Conservation (phyloP, 2,888 invertebrate species). For the Sphinx pinastri region DNA sequence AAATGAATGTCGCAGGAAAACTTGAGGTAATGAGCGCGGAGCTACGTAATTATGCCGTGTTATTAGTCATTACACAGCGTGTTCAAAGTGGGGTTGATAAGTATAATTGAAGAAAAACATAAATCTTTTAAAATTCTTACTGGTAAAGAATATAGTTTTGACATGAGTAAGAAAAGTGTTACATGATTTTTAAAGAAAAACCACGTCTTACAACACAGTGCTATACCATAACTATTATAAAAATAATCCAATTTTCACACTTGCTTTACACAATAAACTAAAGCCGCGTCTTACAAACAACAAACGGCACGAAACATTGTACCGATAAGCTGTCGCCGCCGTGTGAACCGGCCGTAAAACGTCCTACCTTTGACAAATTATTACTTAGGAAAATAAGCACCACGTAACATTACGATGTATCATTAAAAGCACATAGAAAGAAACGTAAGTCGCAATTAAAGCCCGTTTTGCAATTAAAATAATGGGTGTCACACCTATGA, state of each 20-base stretch:
- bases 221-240: too few relatives aligned
- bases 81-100: background rate
- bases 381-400: constrained; percentile 27
- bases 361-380: constrained; percentile 26
- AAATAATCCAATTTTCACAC: too few relatives aligned
- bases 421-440: constrained; percentile 65
- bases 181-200: too few relatives aligned
- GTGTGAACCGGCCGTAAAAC: constrained; percentile 2
- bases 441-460: constrained; percentile 73
- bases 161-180: too few relatives aligned
- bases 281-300: background rate
- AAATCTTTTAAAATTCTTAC: too few relatives aligned
- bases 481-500: constrained; percentile 82
- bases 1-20: background rate
- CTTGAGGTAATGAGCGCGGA: background rate
- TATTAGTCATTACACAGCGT: background rate
- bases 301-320: constrained; percentile 10
- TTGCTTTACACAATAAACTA: background rate
- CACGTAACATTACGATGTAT: constrained; percentile 29
- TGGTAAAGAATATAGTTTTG: too few relatives aligned
- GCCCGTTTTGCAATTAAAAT: constrained; percentile 78
- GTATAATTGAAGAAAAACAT: too few relatives aligned
- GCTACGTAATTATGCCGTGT: background rate
- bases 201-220: too few relatives aligned
- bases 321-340: constrained; percentile 9